Evolutionary conservation across 2,888 invertebrate genomes (phyloP), one percentile per base, ranked within the genome.

Genomic region (Tipula unca): DNA sequence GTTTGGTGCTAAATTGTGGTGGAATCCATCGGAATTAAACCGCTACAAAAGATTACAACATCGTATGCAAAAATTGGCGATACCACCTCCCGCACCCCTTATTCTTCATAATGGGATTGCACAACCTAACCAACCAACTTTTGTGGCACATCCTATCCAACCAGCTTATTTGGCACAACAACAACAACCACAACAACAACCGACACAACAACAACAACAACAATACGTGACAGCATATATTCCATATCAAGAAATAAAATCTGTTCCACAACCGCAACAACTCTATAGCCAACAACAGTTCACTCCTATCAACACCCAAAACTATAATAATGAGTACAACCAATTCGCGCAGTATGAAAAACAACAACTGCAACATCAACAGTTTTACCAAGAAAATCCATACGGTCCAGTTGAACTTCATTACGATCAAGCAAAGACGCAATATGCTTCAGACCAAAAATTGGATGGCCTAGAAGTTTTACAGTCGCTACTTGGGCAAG

Each of bases 41-140:
- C 10, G 69, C 8, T 69, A 69, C 25, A 69, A 69, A 25, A 20
- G 69, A 25, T 25, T 69, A 25, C 69, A 69, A 25, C 69, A 25
- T 69, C 69, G 69, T 69, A 25, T 1, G 1, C 25, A 3, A 10
- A 25, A 69, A 2, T 3, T 69, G n/a, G 1, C 10, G 1, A 25
- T 25, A 0, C 25, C 69, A 25, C 1, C 69, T 10, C 69, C 69
- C 2, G 3, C 69, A 69, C 69, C 69, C 0, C 0, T 69, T 69
- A 25, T 69, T 25, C 69, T 25, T 69, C 25, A 69, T 10, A 48
- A 48, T 48, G 48, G 48, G n/a, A 10, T 25, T 25, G 10, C 69
- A 8, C 69, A 25, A 13, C 69, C 20, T 8, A 1, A 3, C 0
- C 69, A 69, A 85, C 89, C 0, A 88, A 87, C 32, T 13, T 6